Percentiles rank a stretch among this genome's conserved stretches.
Conservation (phyloP, 2,113 vertebrate genomes). For the Cavia porcellus region DNA sequence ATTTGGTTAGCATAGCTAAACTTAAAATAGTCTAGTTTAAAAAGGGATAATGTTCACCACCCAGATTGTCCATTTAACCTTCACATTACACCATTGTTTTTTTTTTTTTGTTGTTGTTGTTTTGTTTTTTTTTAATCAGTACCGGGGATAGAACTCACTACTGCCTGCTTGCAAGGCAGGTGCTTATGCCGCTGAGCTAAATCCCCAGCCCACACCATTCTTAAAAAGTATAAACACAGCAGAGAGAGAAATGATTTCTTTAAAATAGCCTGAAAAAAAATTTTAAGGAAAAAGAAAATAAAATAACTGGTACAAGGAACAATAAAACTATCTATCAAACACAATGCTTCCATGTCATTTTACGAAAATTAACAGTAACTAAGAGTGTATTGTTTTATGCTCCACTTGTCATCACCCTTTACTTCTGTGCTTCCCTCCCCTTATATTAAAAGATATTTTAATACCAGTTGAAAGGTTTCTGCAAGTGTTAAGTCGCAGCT, state of each 20-base stretch:
- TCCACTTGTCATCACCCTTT: slow-evolving; percentile 64
- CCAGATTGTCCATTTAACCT: slow-evolving; percentile 84
- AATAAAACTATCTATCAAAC: slow-evolving; percentile 81
- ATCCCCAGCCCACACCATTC: slow-evolving; percentile 77
- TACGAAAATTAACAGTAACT: slow-evolving; percentile 85
- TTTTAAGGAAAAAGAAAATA: not conserved
- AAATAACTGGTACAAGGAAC: slow-evolving; percentile 82
- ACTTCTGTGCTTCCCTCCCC: not conserved
- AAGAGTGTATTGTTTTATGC: slow-evolving; percentile 65
- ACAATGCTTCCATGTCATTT: slow-evolving; percentile 80
- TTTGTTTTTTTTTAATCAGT: too few species aligned
- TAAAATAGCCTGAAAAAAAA: slow-evolving; percentile 74
- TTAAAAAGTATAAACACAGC: slow-evolving; percentile 86
- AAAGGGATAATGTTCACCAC: slow-evolving; percentile 86
- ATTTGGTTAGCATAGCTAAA: slow-evolving; percentile 83
- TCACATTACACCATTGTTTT: slow-evolving; percentile 85
- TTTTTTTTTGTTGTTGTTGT: too few species aligned
- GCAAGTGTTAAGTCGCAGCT: slow-evolving; percentile 85
- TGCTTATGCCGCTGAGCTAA: too few species aligned
- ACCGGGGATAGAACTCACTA: too few species aligned
- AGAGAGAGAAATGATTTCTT: slow-evolving; percentile 85
- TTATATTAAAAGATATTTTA: slow-evolving; percentile 84
- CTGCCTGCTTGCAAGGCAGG: too few species aligned
- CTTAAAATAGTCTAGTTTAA: slow-evolving; percentile 87
- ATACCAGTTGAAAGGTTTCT: slow-evolving; percentile 83